Evolutionary conservation across 30 jellyfish, hydroid and myxozoan genomes (phyloP).

Genomic region (Aurelia sp.): DNA sequence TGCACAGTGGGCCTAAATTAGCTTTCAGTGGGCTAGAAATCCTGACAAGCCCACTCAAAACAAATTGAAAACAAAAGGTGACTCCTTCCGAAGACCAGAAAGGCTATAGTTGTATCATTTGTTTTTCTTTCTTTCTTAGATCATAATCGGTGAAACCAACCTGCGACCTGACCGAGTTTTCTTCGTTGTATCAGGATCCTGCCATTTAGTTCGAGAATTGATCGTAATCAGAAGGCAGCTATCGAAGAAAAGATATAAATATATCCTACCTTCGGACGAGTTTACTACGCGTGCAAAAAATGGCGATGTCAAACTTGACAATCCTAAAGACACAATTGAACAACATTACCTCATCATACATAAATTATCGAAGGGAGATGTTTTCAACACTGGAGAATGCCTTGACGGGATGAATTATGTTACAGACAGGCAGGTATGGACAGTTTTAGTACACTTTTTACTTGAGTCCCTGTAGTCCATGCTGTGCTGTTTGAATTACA

Average conservation of each 20-base stretch:
- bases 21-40: no score
- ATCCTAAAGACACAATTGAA: constrained; percentile 33
- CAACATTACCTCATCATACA: constrained; percentile 47
- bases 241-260: constrained; percentile 40
- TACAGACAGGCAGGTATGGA: constrained; percentile 59
- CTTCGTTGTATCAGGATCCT: constrained; percentile 75
- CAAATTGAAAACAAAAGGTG: no score
- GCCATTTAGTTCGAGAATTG: constrained; percentile 75
- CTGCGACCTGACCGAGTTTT: constrained; percentile 72
- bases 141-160: constrained; percentile 53
- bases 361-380: constrained; percentile 75
- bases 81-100: no score
- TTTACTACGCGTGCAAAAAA: neutral
- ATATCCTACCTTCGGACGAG: constrained; percentile 63
- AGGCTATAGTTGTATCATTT: neutral
- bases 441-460: neutral
- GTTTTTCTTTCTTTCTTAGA: constrained; percentile 24
- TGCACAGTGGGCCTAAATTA: no score
- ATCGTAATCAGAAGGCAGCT: constrained; percentile 45
- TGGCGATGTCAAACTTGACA: constrained; percentile 9
- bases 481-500: neutral
- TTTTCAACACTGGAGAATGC: constrained; percentile 71
- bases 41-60: no score
- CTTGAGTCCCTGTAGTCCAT: neutral
- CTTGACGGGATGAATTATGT: constrained; percentile 53